phyloP scores from a whole-genome alignment of 2,113 vertebrate genomes.

The Todiramphus saurophagus region DNA sequence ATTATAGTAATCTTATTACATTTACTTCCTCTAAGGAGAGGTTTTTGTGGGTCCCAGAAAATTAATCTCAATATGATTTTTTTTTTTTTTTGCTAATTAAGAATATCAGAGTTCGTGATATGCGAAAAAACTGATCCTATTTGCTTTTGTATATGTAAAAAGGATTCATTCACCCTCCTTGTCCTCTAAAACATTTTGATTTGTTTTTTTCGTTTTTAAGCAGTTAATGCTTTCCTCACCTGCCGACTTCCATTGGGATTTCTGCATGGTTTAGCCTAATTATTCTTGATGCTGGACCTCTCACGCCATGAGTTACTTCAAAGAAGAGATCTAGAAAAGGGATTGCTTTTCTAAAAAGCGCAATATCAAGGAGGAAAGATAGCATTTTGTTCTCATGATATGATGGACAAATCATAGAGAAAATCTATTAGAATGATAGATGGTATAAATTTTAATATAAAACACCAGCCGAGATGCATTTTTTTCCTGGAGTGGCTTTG shows the following conservation, averaged over 20 bases:
- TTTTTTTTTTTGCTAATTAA: constrained; percentile 10
- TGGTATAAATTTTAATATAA: constrained; percentile 71
- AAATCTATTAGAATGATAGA: constrained; percentile 70
- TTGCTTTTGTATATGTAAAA: constrained; percentile 11
- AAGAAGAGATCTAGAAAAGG: constrained; percentile 56
- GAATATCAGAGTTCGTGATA: not conserved
- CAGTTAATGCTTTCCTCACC: constrained; percentile 64
- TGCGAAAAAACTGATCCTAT: constrained; percentile 21
- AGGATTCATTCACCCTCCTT: constrained; percentile 33
- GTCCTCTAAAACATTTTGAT: constrained; percentile 49
- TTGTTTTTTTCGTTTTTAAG: constrained; percentile 64
- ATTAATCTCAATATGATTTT: not conserved
- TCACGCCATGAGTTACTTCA: constrained; percentile 67
- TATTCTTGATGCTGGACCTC: constrained; percentile 62
- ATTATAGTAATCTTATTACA: not conserved
- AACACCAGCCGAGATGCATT: constrained; percentile 35
- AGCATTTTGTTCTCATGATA: constrained; percentile 66
- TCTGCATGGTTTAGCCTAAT: constrained; percentile 75
- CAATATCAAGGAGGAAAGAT: constrained; percentile 70
- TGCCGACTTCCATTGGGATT: constrained; percentile 63
- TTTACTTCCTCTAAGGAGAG: not conserved
- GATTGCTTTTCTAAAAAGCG: constrained; percentile 19
- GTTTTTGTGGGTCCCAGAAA: constrained; percentile 17
- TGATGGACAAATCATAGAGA: constrained; percentile 68
- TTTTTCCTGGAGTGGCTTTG: constrained; percentile 65